These are phyloP conservation scores for Drosophila takahashii DNA, from an alignment of 1,140 invertebrate genomes.

Conservation along the genomic window DNA sequence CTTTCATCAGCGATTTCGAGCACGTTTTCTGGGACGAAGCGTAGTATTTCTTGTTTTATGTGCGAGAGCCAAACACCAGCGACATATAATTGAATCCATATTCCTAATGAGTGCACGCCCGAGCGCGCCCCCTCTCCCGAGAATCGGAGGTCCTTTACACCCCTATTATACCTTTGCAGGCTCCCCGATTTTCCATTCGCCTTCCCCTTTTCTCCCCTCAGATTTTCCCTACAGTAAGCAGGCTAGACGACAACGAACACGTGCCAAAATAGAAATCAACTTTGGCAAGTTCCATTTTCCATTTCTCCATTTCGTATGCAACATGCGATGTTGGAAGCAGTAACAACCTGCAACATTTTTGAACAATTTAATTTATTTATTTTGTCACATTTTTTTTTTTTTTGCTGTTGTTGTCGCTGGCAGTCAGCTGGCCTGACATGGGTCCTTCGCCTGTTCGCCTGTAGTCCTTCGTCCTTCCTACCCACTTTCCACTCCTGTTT, in stretches of 20 bases:
- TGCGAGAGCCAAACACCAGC: constrained; percentile 45
- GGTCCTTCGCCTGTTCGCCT: constrained; percentile 36
- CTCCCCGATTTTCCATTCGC: constrained; percentile 17
- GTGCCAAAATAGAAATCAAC: constrained; percentile 75
- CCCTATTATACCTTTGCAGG: neutral
- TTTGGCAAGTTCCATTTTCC: constrained; percentile 65
- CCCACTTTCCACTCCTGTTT: constrained; percentile 6
- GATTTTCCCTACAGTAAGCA: neutral
- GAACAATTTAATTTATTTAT: constrained; percentile 81
- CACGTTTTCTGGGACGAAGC: constrained; percentile 38
- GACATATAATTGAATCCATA: constrained; percentile 75
- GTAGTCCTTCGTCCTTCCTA: constrained; percentile 12
- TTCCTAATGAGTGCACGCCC: constrained; percentile 71
- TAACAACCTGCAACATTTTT: constrained; percentile 72
- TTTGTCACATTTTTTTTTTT: constrained; percentile 61
- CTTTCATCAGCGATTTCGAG: constrained; percentile 32
- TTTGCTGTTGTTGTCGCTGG: constrained; percentile 23
- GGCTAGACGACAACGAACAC: constrained; percentile 41
- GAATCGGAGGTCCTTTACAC: constrained; percentile 11
- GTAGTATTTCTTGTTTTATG: constrained; percentile 45
- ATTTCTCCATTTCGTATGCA: constrained; percentile 63
- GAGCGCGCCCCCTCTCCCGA: constrained; percentile 9
- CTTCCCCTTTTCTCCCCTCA: neutral
- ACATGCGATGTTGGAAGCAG: constrained; percentile 59
- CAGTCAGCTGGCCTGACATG: constrained; percentile 73